Conservation (phyloP, 2,888 invertebrate species). For the Onthophagus sagittarius region DNA sequence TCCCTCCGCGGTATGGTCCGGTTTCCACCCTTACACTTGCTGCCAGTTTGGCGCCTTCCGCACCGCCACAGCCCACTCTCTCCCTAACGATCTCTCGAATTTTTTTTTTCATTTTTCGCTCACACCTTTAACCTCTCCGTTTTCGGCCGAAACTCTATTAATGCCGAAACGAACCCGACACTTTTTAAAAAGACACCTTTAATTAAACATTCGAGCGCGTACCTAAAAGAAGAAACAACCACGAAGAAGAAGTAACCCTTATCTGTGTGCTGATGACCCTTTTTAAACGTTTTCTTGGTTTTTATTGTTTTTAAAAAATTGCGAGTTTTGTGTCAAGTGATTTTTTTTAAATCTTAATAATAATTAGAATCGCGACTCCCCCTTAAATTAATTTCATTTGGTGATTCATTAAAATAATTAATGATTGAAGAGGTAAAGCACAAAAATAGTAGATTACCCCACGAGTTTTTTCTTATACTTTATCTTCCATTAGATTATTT, state of each 20-base stretch:
- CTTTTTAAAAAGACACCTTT: not conserved
- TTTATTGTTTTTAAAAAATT: not conserved
- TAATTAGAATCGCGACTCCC: not conserved
- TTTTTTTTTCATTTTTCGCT: not conserved
- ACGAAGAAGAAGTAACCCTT: not conserved
- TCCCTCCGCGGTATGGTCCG: slow-evolving; percentile 5
- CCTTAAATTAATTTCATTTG: not conserved
- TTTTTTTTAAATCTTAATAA: not conserved
- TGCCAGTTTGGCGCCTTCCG: slow-evolving; percentile 35
- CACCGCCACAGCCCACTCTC: slow-evolving; percentile 32
- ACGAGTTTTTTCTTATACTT: not conserved
- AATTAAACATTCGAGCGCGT: not conserved
- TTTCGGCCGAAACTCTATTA: not conserved
- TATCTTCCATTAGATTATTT: too few relatives aligned
- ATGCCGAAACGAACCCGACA: not conserved
- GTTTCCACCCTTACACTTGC: slow-evolving; percentile 35
- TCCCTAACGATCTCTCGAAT: slow-evolving; percentile 3
- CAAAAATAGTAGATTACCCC: not conserved
- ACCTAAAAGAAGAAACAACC: not conserved
- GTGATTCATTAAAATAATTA: not conserved
- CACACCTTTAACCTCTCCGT: not conserved
- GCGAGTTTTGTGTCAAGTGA: not conserved
- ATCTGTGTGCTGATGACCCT: not conserved
- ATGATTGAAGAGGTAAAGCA: not conserved
- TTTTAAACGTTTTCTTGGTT: not conserved